Evolutionary conservation across 53 echinoderm and acorn worm species (phyloP), one percentile per base, ranked within the genome.

Genomic region (Paracentrotus lividus): DNA sequence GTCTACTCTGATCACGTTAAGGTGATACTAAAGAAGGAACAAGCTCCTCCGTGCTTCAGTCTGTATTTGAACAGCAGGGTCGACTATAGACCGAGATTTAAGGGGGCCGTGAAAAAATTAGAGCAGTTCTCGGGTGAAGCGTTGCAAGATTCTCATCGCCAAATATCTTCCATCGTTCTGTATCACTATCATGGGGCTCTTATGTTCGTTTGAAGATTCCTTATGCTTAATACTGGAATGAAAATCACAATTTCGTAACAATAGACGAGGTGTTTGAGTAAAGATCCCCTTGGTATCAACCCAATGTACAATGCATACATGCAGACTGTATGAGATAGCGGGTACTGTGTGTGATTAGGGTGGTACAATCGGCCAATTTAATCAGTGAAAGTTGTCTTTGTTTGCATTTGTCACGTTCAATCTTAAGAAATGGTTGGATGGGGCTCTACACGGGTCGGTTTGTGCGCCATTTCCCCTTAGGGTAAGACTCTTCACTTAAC

Each of bases 21-120:
- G 56, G 54, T 86, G 86, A 56, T 86, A 86, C 86, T 34, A 88
- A n/a, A 23, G 54, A 26, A 64, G 29, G 60, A 64, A 14, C 61
- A 58, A 36, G 21, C 61, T 31, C 89, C 43, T 23, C 26, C 55
- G 60, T 61, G 43, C 65, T 58, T 43, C 8, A 43, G 65, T 89
- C 65, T 47, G 24, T 89, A 89, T 89, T 89, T 89, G 89, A 61
- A 89, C 89, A 89, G 89, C 89, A 64, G 89, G 45, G 14, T 43
- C 59, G 40, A 18, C 24, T 44, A 42, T 61, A 61, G 60, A 55
- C 59, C 56, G 57, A 40, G 64, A 27, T 59, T 89, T 36, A 89
- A n/a, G 43, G 58, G 27, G 64, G 89, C 89, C 60, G 18, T 89
- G 43, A 44, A 61, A n/a, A n/a, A 89, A 89, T 57, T 64, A 89